Percentiles rank a stretch among this genome's conserved stretches.
These are phyloP conservation scores for Nycticebus coucang DNA, from an alignment of 2,113 vertebrate genomes.

Conservation along the genomic window DNA sequence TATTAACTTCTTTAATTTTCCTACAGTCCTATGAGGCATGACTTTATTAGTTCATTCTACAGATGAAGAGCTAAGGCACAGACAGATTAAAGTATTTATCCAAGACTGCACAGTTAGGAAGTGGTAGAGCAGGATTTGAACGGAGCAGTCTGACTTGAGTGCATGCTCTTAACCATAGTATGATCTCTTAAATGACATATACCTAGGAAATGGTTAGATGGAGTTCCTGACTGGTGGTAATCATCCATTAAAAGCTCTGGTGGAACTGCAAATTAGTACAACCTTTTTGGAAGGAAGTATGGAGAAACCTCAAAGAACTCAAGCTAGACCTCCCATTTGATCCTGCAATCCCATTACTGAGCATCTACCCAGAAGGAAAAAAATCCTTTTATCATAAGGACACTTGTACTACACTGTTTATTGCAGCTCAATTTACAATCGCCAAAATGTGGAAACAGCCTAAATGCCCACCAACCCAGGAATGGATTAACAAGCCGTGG, in stretches of 20 bases:
- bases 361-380: no score
- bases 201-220: not conserved
- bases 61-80: not conserved
- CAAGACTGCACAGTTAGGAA: not conserved
- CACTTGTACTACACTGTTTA: no score
- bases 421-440: no score
- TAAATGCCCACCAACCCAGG: no score
- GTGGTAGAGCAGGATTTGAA: not conserved
- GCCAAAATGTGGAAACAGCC: no score
- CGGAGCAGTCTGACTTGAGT: not conserved
- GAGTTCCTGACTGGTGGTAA: not conserved
- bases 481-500: no score
- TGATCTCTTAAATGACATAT: not conserved
- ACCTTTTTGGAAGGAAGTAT: no score
- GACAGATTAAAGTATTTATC: conserved; percentile 14
- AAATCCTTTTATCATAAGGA: no score
- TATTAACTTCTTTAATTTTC: not conserved
- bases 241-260: not conserved
- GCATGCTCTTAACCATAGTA: not conserved
- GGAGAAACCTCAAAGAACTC: no score
- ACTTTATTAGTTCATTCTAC: not conserved
- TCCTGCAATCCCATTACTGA: no score
- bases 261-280: no score
- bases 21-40: not conserved
- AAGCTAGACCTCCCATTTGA: no score